phyloP scores from a whole-genome alignment of 2,797 vertebrate species.

The Sebastes oblongus region DNA sequence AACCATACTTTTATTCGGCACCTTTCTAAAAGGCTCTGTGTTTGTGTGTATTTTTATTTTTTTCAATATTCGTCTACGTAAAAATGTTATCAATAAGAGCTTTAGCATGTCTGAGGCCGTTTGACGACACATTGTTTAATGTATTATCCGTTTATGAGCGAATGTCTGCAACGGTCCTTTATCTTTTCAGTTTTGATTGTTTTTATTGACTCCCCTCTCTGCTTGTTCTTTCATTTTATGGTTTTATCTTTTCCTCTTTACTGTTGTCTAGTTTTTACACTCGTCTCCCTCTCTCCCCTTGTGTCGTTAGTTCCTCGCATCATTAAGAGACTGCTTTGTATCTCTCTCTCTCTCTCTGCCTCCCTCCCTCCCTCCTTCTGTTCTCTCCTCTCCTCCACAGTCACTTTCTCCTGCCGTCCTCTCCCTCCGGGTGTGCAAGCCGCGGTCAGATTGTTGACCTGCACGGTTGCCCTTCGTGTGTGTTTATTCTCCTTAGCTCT shows the following conservation, averaged over 20 bases:
- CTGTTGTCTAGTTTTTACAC: slow-evolving; percentile 40
- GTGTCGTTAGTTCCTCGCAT: slow-evolving; percentile 50
- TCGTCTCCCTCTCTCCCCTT: background rate
- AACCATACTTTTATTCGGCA: no score
- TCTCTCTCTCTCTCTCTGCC: slow-evolving; percentile 3
- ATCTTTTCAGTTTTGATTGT: slow-evolving; percentile 28
- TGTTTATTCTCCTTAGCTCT: slow-evolving; percentile 44
- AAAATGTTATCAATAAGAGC: no score
- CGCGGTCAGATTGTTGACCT: slow-evolving; percentile 62
- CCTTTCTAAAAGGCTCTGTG: no score
- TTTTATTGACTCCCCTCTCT: slow-evolving; percentile 40
- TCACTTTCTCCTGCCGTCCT: slow-evolving; percentile 37
- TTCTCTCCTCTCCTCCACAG: slow-evolving; percentile 18
- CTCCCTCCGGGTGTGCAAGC: slow-evolving; percentile 39
- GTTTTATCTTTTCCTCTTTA: slow-evolving; percentile 41
- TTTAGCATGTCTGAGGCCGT: background rate
- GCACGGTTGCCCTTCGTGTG: slow-evolving; percentile 46
- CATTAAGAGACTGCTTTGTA: slow-evolving; percentile 60
- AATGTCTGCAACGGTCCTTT: slow-evolving; percentile 18
- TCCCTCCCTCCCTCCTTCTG: slow-evolving; percentile 17
- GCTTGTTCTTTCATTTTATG: slow-evolving; percentile 32
- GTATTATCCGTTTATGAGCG: slow-evolving; percentile 24
- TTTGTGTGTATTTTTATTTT: no score
- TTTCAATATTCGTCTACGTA: no score
- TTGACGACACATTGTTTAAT: slow-evolving; percentile 35